Base-by-base conservation (phyloP, 2,797 vertebrate species). In the Merluccius polli region DNA sequence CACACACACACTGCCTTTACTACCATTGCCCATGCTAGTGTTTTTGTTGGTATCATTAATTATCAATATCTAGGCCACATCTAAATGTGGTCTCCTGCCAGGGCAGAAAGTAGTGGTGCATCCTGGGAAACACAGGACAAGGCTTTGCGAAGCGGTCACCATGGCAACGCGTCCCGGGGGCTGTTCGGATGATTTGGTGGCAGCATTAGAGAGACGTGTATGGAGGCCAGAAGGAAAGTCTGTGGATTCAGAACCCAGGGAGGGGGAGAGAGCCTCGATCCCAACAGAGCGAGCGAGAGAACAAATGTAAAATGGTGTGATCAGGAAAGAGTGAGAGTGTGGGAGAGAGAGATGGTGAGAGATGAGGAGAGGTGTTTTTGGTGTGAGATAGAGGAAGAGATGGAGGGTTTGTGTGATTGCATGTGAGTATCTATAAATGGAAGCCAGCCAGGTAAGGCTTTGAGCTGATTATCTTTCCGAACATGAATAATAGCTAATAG, bases 31-130 rank as follows among this genome's bases (percentile, higher is more conserved):
- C 12, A 27, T 65, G 27, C 24, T 65, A 3, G 24, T 65, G 59
- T 65, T 27, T 11, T 65, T 65, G 59, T 32, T 7, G 27, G 1
- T 69, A 31, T 69, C 31, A 21, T 69, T 32, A 30, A 30, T 69
- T 32, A 31, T 3, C 75, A 44, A 33, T 63, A 77, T 80, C 59
- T 78, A 78, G 76, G 81, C 83, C 82, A 77, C 67, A 73, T 79
- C 73, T 77, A 74, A 32, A 76, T 71, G 52, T 71, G 84, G 65
- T 77, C 73, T 52, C 68, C 77, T 86, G 75, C 75, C 78, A 30
- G 48, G 78, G 79, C 5, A 1, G 80, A 79, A 72, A 32, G 4
- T 21, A 18, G 36, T 72, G 15, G 74, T 75, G 70, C 76, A 73
- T 82, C 70, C 76, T 81, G 74, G 77, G 79, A 78, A 73, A 59